Percentiles rank a stretch among this genome's conserved stretches.
Evolutionary conservation across 2,888 invertebrate genomes (phyloP).

Genomic region (Drosophila prostipennis): DNA sequence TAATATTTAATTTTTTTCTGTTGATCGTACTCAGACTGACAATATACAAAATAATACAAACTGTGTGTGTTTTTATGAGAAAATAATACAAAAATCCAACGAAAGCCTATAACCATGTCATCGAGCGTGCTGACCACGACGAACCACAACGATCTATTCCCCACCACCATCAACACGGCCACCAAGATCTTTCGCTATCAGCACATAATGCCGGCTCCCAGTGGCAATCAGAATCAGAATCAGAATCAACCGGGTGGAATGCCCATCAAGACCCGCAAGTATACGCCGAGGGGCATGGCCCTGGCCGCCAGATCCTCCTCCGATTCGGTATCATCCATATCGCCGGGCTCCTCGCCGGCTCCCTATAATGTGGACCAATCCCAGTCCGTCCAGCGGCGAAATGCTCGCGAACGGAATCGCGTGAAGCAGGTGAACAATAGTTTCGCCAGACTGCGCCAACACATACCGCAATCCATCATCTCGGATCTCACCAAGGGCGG

Average conservation of each 20-base stretch:
- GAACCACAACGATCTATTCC: conserved; percentile 49
- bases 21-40: conserved; percentile 3
- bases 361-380: conserved; percentile 87
- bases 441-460: conserved; percentile 94
- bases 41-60: too few species aligned
- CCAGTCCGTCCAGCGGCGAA: conserved; percentile 94
- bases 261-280: conserved; percentile 89
- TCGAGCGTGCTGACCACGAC: conserved; percentile 32
- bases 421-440: conserved; percentile 98
- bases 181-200: conserved; percentile 78
- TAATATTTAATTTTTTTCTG: conserved; percentile 24
- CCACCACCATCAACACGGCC: conserved; percentile 59
- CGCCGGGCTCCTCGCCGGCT: conserved; percentile 28
- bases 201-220: conserved; percentile 74
- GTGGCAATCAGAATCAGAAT: conserved; percentile 14
- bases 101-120: conserved; percentile 18
- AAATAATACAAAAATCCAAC: not conserved
- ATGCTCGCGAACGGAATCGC: conserved; percentile 96
- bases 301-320: conserved; percentile 39
- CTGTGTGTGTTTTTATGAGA: conserved; percentile 30
- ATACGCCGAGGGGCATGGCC: conserved; percentile 86
- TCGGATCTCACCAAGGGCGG: conserved; percentile 88
- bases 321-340: conserved; percentile 10
- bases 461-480: conserved; percentile 92
- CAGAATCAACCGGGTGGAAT: conserved; percentile 54